phyloP scores from a whole-genome alignment of 2,888 invertebrate species.

The Oscheius onirici region DNA sequence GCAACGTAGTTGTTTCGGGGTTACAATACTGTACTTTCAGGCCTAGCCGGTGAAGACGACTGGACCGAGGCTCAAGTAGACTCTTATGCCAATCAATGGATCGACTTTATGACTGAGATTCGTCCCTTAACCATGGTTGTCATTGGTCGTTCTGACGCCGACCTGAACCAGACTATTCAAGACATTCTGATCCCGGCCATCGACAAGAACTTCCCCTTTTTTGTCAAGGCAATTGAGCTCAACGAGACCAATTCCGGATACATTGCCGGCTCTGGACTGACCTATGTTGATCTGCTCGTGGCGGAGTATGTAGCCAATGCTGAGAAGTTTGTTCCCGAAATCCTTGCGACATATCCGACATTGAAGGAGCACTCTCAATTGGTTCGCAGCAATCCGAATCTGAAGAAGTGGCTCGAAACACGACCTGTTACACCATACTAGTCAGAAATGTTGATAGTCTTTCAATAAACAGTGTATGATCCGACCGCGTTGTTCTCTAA shows the following conservation, averaged over 20 bases:
- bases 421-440: not conserved
- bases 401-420: not conserved
- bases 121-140: constrained; percentile 38
- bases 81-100: constrained; percentile 48
- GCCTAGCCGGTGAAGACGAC: constrained; percentile 18
- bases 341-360: not conserved
- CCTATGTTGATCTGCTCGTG: not conserved
- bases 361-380: not conserved
- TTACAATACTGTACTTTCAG: not conserved
- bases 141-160: constrained; percentile 45
- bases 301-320: not conserved
- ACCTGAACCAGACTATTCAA: constrained; percentile 21
- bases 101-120: constrained; percentile 44
- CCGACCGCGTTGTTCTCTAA: too few species aligned
- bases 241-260: not conserved
- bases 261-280: not conserved
- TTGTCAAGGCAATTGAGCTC: not conserved
- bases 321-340: not conserved
- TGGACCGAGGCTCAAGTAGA: constrained; percentile 37
- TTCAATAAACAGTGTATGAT: too few species aligned
- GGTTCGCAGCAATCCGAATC: not conserved
- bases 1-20: too few species aligned
- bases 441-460: too few species aligned
- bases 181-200: not conserved
- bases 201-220: not conserved